Percentiles rank a stretch among this genome's conserved stretches.
Evolutionary conservation across 2,113 vertebrate genomes (phyloP).

Genomic region (Lagenorhynchus albirostris): DNA sequence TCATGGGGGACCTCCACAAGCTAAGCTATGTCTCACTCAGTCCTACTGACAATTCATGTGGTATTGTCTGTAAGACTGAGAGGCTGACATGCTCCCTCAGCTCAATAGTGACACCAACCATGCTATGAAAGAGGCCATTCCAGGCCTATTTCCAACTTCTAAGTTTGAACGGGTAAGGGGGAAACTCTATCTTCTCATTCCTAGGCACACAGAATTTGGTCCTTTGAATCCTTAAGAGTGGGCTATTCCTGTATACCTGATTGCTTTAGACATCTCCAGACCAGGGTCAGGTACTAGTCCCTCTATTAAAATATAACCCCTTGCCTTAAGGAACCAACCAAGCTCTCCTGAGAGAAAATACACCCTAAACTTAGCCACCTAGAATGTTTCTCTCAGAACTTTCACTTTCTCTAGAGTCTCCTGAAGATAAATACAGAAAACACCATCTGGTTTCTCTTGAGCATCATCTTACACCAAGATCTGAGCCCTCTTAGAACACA

Average conservation of each 20-base stretch:
- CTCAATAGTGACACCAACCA: fast-evolving
- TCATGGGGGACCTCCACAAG: not conserved
- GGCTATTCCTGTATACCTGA: not conserved
- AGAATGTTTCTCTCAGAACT: not conserved
- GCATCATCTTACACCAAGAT: not conserved
- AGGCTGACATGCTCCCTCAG: not conserved
- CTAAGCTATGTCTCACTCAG: not conserved
- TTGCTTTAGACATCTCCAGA: not conserved
- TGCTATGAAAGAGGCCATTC: not conserved
- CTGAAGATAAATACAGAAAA: not conserved
- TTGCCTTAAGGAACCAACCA: not conserved
- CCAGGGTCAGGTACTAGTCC: not conserved
- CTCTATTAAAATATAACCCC: not conserved
- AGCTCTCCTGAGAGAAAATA: not conserved
- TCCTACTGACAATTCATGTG: not conserved
- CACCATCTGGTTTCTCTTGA: not conserved
- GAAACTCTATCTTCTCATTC: not conserved
- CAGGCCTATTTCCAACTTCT: not conserved
- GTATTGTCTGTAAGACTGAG: not conserved
- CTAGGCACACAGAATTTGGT: not conserved
- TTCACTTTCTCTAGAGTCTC: not conserved
- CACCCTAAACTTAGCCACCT: not conserved
- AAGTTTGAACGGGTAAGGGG: not conserved
- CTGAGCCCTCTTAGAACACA: not conserved
- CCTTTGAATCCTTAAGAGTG: not conserved